Evolutionary conservation across 64 coral and sea anemone species (phyloP).

Genomic region (Catalaphyllia jardinei): DNA sequence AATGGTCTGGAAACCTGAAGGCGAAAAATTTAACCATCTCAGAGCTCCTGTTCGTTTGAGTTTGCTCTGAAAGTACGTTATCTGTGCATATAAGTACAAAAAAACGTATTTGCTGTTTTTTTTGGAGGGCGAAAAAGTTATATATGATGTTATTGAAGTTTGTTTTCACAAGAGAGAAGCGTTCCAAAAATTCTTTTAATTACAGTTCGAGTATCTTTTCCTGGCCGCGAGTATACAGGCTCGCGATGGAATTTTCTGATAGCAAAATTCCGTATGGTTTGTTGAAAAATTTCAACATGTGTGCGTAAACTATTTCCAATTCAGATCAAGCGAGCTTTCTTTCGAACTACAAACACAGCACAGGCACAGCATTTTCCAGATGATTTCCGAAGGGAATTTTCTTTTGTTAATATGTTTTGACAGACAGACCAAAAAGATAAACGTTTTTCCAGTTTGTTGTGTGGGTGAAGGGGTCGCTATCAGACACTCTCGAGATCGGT

Average conservation of each 20-base stretch:
- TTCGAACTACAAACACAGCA: neutral
- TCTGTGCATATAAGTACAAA: no score
- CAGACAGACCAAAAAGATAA: neutral
- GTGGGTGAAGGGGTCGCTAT: neutral
- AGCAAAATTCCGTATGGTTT: neutral
- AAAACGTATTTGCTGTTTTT: no score
- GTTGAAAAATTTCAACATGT: neutral
- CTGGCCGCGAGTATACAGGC: neutral
- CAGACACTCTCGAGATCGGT: neutral
- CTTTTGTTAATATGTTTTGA: constrained; percentile 26
- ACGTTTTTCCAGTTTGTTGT: neutral
- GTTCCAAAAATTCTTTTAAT: neutral
- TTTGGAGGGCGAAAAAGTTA: neutral
- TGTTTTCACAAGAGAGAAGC: neutral
- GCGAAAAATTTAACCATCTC: no score
- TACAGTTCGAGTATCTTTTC: neutral
- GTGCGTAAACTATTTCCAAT: neutral
- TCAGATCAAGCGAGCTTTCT: neutral
- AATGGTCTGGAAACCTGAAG: no score
- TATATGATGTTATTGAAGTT: neutral
- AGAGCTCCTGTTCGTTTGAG: no score
- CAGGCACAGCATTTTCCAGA: neutral
- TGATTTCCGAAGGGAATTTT: neutral
- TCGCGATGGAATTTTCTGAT: neutral
- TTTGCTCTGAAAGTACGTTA: no score